These are phyloP conservation scores for Glyptemys insculpta DNA, from an alignment of 2,797 vertebrate species.

Conservation along the genomic window DNA sequence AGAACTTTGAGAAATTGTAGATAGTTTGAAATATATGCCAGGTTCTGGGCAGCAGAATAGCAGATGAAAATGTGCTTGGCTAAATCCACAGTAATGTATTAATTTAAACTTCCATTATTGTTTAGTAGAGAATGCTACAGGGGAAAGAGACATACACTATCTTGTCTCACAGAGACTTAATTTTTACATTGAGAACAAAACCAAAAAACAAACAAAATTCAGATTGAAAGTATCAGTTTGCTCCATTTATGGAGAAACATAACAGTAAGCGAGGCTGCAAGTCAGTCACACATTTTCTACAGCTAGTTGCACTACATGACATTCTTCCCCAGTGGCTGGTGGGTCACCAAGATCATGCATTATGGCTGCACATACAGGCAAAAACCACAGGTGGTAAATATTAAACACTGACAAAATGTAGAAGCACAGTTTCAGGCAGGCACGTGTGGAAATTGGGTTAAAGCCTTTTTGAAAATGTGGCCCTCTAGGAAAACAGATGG, in stretches of 20 bases:
- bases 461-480: background rate
- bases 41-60: background rate
- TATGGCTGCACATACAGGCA: background rate
- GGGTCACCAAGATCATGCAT: background rate
- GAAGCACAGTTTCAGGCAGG: background rate
- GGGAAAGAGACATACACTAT: background rate
- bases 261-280: background rate
- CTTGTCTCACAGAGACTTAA: background rate
- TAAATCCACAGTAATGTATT: background rate
- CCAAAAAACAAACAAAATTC: background rate
- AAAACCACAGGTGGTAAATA: background rate
- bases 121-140: background rate
- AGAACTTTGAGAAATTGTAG: background rate
- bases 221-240: background rate
- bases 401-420: accelerated
- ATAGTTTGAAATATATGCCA: background rate
- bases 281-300: background rate
- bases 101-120: background rate
- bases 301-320: background rate
- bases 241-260: background rate
- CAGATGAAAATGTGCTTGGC: background rate
- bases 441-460: background rate
- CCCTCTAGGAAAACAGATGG: background rate
- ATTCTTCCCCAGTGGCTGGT: background rate
- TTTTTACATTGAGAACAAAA: background rate